A percentile compares a stretch with the other conserved stretches of the same genome.
phyloP scores from a whole-genome alignment of 2,797 vertebrate genomes.

The Micropoecilia bifurca region DNA sequence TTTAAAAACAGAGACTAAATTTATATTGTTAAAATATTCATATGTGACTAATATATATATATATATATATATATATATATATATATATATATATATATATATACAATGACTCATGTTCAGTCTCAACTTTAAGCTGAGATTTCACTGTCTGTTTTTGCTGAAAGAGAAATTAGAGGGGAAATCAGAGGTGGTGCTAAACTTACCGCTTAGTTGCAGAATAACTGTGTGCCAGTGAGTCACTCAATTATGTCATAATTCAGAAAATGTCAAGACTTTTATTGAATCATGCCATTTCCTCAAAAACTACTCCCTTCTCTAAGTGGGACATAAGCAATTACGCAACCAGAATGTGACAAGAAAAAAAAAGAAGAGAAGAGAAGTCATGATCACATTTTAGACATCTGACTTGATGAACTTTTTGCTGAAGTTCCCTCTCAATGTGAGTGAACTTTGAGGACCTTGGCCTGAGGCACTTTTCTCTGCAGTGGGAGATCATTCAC shows the following conservation, averaged over 20 bases:
- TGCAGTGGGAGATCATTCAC: constrained; percentile 58
- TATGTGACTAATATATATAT: neutral
- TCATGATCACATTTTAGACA: constrained; percentile 38
- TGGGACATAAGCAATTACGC: constrained; percentile 11
- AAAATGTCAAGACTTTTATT: constrained; percentile 48
- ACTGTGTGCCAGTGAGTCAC: constrained; percentile 20
- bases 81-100: too few species aligned
- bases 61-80: neutral
- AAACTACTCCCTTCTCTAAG: constrained; percentile 28
- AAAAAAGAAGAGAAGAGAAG: neutral
- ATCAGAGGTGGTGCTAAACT: constrained; percentile 16
- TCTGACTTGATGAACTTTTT: constrained; percentile 25
- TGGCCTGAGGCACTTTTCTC: constrained; percentile 27
- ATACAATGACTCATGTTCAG: neutral
- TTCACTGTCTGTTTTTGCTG: constrained; percentile 1
- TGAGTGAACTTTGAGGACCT: constrained; percentile 41
- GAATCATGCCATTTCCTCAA: constrained; percentile 44
- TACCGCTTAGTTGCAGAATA: constrained; percentile 14
- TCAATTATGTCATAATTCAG: constrained; percentile 36
- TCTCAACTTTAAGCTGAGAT: neutral
- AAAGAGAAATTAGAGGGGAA: constrained; percentile 30
- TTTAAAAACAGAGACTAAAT: neutral
- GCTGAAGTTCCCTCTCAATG: constrained; percentile 6
- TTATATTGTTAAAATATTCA: neutral
- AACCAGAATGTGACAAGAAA: constrained; percentile 27